A percentile compares a stretch with the other conserved stretches of the same genome.
Conservation (phyloP, 2,113 vertebrate species). For the Aldabrachelys gigantea region DNA sequence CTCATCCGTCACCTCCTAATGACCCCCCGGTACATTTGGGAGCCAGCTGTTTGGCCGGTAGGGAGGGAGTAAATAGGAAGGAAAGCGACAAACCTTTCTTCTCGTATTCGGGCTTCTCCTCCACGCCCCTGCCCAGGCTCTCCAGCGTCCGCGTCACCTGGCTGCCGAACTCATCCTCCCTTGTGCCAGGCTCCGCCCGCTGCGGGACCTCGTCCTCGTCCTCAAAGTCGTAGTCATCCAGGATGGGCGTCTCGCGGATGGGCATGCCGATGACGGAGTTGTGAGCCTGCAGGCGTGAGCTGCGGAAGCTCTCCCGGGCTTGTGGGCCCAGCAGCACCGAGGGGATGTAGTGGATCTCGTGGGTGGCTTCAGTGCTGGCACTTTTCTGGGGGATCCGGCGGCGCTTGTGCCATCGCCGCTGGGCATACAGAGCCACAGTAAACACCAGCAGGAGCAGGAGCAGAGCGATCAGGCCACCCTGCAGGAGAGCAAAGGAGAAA, state of each 20-base stretch:
- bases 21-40: background rate
- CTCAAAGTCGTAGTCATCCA: slow-evolving; percentile 94
- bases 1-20: background rate
- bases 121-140: slow-evolving; percentile 82
- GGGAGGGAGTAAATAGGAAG: background rate
- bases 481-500: slow-evolving; percentile 31
- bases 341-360: slow-evolving; percentile 99
- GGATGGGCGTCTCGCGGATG: slow-evolving; percentile 96
- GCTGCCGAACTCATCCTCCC: slow-evolving; percentile 87
- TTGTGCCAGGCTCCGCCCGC: slow-evolving; percentile 79
- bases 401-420: slow-evolving; percentile 94
- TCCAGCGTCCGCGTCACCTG: slow-evolving; percentile 81
- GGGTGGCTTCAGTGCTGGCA: slow-evolving; percentile 96
- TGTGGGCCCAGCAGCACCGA: slow-evolving; percentile 94
- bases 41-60: background rate
- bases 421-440: slow-evolving; percentile 93
- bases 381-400: slow-evolving; percentile 95
- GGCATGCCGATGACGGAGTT: slow-evolving; percentile 94
- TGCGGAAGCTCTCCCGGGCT: slow-evolving; percentile 90
- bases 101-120: slow-evolving; percentile 86
- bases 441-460: slow-evolving; percentile 94
- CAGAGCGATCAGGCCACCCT: slow-evolving; percentile 96
- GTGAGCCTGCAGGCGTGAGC: slow-evolving; percentile 87
- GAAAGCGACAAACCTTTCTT: slow-evolving; percentile 85
- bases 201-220: slow-evolving; percentile 87